Evolutionary conservation across 1,140 invertebrate species (phyloP).

Genomic region (Harpegnathos saltator): DNA sequence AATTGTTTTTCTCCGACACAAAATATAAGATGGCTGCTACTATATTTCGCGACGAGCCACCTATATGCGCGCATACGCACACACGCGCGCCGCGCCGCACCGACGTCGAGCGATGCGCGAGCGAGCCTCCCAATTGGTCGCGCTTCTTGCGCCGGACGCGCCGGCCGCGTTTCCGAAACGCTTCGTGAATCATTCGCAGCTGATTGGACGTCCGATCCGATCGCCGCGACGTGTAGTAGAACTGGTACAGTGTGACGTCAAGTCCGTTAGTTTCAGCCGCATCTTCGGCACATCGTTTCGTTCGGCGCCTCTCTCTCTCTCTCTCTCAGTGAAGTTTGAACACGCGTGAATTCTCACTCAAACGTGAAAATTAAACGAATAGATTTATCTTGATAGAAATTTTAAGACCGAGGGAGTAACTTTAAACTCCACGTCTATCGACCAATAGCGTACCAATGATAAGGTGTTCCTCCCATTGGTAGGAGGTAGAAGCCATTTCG

Average conservation of each 20-base stretch:
- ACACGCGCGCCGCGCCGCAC: conserved; percentile 62
- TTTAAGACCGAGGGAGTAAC: no score
- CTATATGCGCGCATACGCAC: conserved; percentile 73
- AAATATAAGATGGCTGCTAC: conserved; percentile 87
- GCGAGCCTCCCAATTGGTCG: conserved; percentile 60
- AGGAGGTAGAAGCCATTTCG: background rate
- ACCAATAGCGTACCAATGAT: no score
- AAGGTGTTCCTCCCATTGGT: background rate
- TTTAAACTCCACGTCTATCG: no score
- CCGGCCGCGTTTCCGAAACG: conserved; percentile 10
- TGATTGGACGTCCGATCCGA: conserved; percentile 62
- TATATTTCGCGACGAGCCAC: conserved; percentile 81
- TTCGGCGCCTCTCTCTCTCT: no score
- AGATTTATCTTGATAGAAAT: no score
- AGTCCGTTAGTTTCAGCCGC: no score
- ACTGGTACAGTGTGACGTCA: no score
- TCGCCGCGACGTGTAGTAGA: no score
- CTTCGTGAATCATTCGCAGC: conserved; percentile 22
- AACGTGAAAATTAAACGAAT: no score
- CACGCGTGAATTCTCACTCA: no score
- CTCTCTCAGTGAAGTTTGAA: no score
- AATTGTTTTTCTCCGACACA: conserved; percentile 86
- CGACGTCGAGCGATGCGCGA: conserved; percentile 35
- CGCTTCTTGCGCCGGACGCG: conserved; percentile 50
- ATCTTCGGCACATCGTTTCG: no score